Evolutionary conservation across 2,113 vertebrate genomes (phyloP), one percentile per base, ranked within the genome.

Genomic region (Epinephelus lanceolatus): DNA sequence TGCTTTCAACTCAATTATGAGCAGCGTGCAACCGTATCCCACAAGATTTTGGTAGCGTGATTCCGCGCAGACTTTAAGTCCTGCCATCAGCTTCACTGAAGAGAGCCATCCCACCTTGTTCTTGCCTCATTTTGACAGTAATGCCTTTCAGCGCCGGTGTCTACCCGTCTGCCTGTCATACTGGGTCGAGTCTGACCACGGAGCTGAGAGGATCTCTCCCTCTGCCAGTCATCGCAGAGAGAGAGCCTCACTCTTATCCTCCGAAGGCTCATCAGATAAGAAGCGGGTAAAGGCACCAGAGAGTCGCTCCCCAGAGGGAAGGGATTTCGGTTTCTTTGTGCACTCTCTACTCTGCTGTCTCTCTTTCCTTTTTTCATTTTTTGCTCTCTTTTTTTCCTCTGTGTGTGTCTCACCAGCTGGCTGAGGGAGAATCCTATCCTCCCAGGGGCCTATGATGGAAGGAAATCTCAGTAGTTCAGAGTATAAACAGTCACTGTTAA

Each of bases 1-100:
- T 80, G 77, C 88, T 90, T 89, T 88, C 86, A 90, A 86, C 83
- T 89, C 85, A 93, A 86, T 93, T 92, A 92, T 80, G 74, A 67
- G 42, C 67, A 63, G 81, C 18, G 14, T 81, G 80, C 42, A 75
- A 52, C 57, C 65, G 51, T 70, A 79, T 89, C 83, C 81, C 81
- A 66, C 47, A 80, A 66, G 76, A 61, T 68, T 85, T 85, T 81
- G 45, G 33, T 55, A 55, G 65, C 25, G 13, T 78, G 47, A 65
- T 79, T 84, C 52, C 37, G 70, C n/a, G 51, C 66, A 85, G 55
- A 76, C 63, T 79, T 66, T 40, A 72, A 62, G 71, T 69, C 59
- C 52, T 63, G 67, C 69, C 77, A 66, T 82, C 76, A 84, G 70
- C 80, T 78, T 62, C 67, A 40, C 23, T 79, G 56, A 81, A 55